Percentiles rank a stretch among this genome's conserved stretches.
Evolutionary conservation across 2,797 vertebrate species (phyloP).

Genomic region (Macropus fuliginosus): DNA sequence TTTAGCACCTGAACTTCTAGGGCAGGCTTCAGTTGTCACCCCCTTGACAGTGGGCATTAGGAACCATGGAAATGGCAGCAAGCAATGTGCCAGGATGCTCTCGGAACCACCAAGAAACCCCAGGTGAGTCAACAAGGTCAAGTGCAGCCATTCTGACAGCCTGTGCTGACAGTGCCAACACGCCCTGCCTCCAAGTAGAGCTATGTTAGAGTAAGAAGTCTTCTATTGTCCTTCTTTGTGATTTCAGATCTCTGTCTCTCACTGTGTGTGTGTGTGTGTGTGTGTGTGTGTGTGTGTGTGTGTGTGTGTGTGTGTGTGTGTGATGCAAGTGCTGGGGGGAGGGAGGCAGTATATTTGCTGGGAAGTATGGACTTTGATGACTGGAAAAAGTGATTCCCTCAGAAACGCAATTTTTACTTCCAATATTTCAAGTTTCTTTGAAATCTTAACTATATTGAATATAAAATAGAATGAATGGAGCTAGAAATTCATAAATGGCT

Average conservation of each 20-base stretch:
- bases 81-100: background rate
- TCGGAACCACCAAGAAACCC: background rate
- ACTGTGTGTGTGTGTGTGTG: too few relatives aligned
- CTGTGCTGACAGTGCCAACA: accelerated
- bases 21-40: constrained; percentile 8
- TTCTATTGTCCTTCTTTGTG: background rate
- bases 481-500: background rate
- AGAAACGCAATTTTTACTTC: background rate
- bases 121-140: background rate
- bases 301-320: too few relatives aligned
- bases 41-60: background rate
- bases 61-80: background rate
- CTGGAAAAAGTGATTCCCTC: background rate
- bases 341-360: background rate
- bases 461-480: background rate
- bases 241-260: background rate
- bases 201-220: background rate
- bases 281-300: too few relatives aligned
- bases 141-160: background rate
- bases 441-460: background rate
- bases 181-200: background rate
- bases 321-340: too few relatives aligned
- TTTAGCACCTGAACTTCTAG: constrained; percentile 57
- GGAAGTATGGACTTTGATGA: background rate
- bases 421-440: background rate